Evolutionary conservation across 1,140 invertebrate species (phyloP).

Genomic region (Drosophila simulans): DNA sequence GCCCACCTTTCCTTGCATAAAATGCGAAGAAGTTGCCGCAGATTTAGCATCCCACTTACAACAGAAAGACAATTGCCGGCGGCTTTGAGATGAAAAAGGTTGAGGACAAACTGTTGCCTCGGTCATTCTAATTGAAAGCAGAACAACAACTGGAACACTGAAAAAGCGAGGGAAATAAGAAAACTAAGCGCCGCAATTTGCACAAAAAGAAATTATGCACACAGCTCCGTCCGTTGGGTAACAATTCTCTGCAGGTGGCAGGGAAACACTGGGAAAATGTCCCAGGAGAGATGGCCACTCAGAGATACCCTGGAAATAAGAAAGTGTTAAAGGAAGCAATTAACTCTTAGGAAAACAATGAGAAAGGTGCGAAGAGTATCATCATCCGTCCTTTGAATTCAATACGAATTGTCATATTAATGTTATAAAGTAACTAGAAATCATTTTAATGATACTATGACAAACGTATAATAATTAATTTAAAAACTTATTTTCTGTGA

Average conservation of each 20-base stretch:
- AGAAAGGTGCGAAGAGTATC: conserved; percentile 4
- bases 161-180: conserved; percentile 15
- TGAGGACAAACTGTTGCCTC: conserved; percentile 68
- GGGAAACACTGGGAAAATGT: conserved; percentile 3
- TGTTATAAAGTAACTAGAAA: too few relatives aligned
- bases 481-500: too few relatives aligned
- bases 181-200: conserved; percentile 66
- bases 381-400: too few relatives aligned
- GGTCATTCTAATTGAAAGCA: conserved; percentile 69
- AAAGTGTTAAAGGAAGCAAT: conserved; percentile 30
- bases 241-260: conserved; percentile 15
- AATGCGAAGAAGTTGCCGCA: conserved; percentile 64
- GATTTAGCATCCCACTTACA: conserved; percentile 56
- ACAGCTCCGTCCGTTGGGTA: conserved; percentile 22
- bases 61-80: conserved; percentile 61
- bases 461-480: too few relatives aligned
- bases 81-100: conserved; percentile 17
- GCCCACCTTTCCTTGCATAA: conserved; percentile 20
- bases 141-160: conserved; percentile 29
- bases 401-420: too few relatives aligned
- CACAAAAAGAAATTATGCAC: conserved; percentile 69
- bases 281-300: conserved; percentile 43
- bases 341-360: conserved; percentile 29
- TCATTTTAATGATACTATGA: too few relatives aligned
- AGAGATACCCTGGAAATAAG: conserved; percentile 41